Base-by-base conservation (phyloP, 2,113 vertebrate genomes). In the Litocranius walleri region DNA sequence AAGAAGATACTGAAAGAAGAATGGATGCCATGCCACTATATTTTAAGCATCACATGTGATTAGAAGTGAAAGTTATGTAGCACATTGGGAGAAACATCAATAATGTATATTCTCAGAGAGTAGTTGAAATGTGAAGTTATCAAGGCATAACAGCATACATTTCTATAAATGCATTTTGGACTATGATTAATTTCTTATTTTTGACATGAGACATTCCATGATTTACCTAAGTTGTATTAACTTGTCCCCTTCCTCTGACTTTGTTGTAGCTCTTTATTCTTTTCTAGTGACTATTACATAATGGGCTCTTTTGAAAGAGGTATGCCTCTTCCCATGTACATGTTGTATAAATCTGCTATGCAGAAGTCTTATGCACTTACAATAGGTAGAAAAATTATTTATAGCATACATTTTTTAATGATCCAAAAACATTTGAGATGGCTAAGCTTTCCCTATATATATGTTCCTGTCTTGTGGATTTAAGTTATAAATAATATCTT, bases 1-100 rank as follows among this genome's bases (percentile, higher is more conserved):
- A 98, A 92, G 48, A 21, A 90, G 56, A 30, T 82, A 27, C 89
- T 98, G 89, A 96, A 86, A 96, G 54, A 95, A 96, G 1, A 96
- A 77, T 12, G 61, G 59, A 14, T 29, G 5, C 54, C 84, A 94
- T 59, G 43, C 21, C 85, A 90, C 25, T 77, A 54, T 94, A 80
- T 89, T 97, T 94, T 17, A 52, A 36, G 25, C 48, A 98, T 96
- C 33, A 91, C 56, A 87, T 7, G 91, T 78, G 95, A 82, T 82
- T 3, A 1, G 62, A 88, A 95, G 27, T 2, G 3, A 29, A 94
- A 95, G 95, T 81, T 92, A 82, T 15, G 27, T 10, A 81, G 5
- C 40, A 78, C 21, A 40, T 78, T 17, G 57, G 67, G 5, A n/a
- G 48, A 95, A 96, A 59, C 27, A 62, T 9, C 21, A 77, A 90